These are phyloP conservation scores for Pachypanchax playfairii DNA, from an alignment of 2,113 vertebrate species.

Conservation along the genomic window DNA sequence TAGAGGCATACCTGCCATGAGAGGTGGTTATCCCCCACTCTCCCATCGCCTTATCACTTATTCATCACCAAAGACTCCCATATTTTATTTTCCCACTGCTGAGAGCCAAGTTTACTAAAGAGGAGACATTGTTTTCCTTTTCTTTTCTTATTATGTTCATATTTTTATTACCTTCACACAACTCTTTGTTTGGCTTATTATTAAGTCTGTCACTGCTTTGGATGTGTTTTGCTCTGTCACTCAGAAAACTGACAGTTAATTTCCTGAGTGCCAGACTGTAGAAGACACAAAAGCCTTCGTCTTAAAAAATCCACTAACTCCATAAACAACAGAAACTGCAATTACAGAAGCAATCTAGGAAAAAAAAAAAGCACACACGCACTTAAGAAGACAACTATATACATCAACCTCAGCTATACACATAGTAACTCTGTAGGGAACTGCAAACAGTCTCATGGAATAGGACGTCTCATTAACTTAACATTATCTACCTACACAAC, in stretches of 20 bases:
- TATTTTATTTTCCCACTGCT: conserved; percentile 2
- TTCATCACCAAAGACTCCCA: conserved; percentile 35
- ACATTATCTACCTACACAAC: conserved; percentile 62
- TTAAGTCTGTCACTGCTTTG: conserved; percentile 21
- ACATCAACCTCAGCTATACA: conserved; percentile 33
- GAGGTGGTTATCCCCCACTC: conserved; percentile 33
- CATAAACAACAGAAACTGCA: background rate
- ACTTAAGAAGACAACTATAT: conserved; percentile 31
- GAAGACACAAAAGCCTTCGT: conserved; percentile 4
- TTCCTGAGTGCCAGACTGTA: conserved; percentile 27
- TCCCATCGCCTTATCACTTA: conserved; percentile 39
- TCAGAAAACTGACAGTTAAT: conserved; percentile 55
- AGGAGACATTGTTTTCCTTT: background rate
- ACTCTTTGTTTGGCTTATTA: conserved; percentile 30
- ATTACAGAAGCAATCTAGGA: too few relatives aligned
- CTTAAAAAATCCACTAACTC: background rate
- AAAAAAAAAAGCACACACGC: conserved; percentile 14
- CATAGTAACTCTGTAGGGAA: conserved; percentile 46
- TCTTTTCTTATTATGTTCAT: background rate
- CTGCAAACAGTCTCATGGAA: conserved; percentile 53
- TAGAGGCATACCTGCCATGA: conserved; percentile 71
- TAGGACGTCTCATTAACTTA: conserved; percentile 71
- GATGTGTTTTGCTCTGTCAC: conserved; percentile 35
- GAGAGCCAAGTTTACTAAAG: conserved; percentile 23
- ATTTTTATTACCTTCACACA: conserved; percentile 8